A percentile compares a stretch with the other conserved stretches of the same genome.
Evolutionary conservation across 2,888 invertebrate genomes (phyloP).

Genomic region (Eupeodes latifasciatus): DNA sequence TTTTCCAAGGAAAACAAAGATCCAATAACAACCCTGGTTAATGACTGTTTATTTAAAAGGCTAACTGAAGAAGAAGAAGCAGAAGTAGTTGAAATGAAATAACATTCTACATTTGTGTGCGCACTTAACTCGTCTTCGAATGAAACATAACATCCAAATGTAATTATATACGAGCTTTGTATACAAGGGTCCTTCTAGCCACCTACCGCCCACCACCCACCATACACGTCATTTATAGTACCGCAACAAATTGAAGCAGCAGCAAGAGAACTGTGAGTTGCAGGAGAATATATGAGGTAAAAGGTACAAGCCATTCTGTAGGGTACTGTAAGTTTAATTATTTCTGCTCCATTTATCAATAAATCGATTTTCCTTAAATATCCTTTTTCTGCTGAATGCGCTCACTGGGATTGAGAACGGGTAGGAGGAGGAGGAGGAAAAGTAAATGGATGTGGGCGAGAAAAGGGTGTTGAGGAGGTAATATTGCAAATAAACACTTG

Average conservation of each 20-base stretch:
- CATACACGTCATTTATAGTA: not conserved
- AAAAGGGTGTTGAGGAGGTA: not conserved
- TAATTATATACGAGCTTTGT: conserved; percentile 20
- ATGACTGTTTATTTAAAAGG: not conserved
- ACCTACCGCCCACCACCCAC: not conserved
- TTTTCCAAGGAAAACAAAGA: not conserved
- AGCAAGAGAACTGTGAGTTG: too few species aligned
- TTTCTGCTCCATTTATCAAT: conserved; percentile 72
- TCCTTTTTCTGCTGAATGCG: conserved; percentile 27
- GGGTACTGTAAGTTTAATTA: conserved; percentile 58
- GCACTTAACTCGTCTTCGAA: conserved; percentile 12
- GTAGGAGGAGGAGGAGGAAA: not conserved
- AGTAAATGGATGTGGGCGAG: too few species aligned
- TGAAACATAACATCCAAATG: conserved; percentile 31
- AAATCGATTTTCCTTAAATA: conserved; percentile 71
- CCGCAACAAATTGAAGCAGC: not conserved
- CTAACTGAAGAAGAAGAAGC: not conserved
- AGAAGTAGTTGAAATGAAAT: not conserved
- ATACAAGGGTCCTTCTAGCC: not conserved
- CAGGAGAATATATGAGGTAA: not conserved
- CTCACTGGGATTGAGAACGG: not conserved
- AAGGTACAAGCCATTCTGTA: not conserved
- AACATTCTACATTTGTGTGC: conserved; percentile 33
- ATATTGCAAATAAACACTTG: conserved; percentile 48
- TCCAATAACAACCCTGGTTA: conserved; percentile 10